A percentile compares a stretch with the other conserved stretches of the same genome.
phyloP scores from a whole-genome alignment of 1,140 invertebrate genomes.

The Drosophila lacteicornis region DNA sequence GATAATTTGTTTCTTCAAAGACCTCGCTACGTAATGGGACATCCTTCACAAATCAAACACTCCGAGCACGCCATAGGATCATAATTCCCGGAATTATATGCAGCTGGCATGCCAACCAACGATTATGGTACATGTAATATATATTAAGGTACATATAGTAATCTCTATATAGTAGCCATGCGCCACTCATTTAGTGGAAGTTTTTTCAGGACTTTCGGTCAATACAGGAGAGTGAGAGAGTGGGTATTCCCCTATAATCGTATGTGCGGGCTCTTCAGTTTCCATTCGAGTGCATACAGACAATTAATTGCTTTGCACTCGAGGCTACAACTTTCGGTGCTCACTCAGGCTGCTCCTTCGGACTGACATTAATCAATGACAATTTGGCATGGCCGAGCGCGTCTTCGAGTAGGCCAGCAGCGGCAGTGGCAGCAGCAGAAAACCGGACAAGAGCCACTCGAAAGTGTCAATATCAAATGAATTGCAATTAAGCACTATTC shows the following conservation, averaged over 20 bases:
- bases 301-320: constrained; percentile 71
- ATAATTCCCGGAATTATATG: constrained; percentile 41
- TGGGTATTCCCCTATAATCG: constrained; percentile 13
- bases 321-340: constrained; percentile 37
- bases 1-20: neutral
- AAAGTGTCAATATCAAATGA: constrained; percentile 79
- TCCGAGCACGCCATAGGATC: constrained; percentile 53
- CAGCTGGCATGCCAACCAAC: constrained; percentile 49
- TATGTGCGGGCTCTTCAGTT: constrained; percentile 55
- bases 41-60: constrained; percentile 41
- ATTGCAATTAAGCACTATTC: constrained; percentile 74
- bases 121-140: constrained; percentile 22
- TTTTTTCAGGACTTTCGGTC: neutral
- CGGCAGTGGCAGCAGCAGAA: constrained; percentile 7
- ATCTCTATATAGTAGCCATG: neutral
- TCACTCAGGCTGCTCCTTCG: constrained; percentile 10
- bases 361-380: constrained; percentile 71
- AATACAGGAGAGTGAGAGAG: neutral
- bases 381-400: constrained; percentile 64
- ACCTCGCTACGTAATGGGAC: neutral
- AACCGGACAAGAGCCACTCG: constrained; percentile 36
- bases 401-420: constrained; percentile 43
- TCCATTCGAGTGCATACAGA: constrained; percentile 59
- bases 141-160: neutral
- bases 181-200: constrained; percentile 9